Conservation (phyloP, 2,797 vertebrate genomes). For the Cynopterus sphinx region DNA sequence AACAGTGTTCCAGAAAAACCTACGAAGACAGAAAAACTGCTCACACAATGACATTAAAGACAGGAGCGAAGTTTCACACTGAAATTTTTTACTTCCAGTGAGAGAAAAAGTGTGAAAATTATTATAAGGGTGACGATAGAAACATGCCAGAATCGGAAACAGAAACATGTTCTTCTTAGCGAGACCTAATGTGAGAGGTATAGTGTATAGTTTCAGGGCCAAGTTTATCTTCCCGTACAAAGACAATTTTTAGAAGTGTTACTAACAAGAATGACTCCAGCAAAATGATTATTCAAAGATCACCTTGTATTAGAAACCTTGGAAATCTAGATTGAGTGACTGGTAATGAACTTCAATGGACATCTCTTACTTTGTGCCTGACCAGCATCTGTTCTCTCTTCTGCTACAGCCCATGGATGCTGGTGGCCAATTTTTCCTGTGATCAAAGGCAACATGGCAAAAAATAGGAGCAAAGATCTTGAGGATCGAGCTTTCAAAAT, state of each 20-base stretch:
- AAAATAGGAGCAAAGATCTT: background rate
- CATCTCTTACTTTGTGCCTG: background rate
- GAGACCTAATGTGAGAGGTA: conserved; percentile 47
- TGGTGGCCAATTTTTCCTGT: background rate
- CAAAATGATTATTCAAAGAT: conserved; percentile 2
- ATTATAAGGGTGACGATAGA: conserved; percentile 69
- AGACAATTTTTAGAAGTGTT: conserved; percentile 41
- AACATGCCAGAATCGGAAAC: conserved; percentile 51
- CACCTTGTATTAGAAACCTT: background rate
- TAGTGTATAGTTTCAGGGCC: background rate
- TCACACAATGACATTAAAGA: conserved; percentile 61
- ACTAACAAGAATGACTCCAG: background rate
- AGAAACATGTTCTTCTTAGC: conserved; percentile 60
- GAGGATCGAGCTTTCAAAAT: background rate
- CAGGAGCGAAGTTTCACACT: conserved; percentile 68
- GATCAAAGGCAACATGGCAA: background rate
- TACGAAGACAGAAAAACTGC: conserved; percentile 53
- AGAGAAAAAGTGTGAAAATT: conserved; percentile 72
- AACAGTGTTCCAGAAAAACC: conserved; percentile 65
- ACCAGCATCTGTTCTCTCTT: background rate
- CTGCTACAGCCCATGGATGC: background rate
- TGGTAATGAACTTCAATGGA: background rate
- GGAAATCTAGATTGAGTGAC: background rate
- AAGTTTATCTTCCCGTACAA: conserved; percentile 15
- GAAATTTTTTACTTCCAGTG: conserved; percentile 68